Evolutionary conservation across 1,140 invertebrate genomes (phyloP).

Genomic region (Telenomus remus): DNA sequence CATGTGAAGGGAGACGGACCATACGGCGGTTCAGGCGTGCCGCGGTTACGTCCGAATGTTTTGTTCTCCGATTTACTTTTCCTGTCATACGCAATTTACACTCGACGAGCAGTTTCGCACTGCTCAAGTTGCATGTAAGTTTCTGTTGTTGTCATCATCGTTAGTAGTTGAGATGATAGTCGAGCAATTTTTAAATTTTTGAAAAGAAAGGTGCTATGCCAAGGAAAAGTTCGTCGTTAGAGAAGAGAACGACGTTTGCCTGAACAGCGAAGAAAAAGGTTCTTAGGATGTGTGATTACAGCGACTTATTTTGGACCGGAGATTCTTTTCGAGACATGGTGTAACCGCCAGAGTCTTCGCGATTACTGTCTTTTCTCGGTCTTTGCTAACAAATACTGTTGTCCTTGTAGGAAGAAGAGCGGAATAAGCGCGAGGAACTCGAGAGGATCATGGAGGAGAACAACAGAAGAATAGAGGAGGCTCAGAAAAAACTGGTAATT

Average conservation of each 20-base stretch:
- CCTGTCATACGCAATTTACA: slow-evolving; percentile 28
- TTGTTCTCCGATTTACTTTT: slow-evolving; percentile 40
- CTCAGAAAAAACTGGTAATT: slow-evolving; percentile 94
- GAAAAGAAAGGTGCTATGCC: slow-evolving; percentile 31
- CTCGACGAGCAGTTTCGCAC: slow-evolving; percentile 16
- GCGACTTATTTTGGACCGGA: slow-evolving; percentile 62
- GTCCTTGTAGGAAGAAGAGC: slow-evolving; percentile 92
- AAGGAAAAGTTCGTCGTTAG: slow-evolving; percentile 18
- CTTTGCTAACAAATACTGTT: slow-evolving; percentile 69
- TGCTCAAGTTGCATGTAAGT: slow-evolving; percentile 42
- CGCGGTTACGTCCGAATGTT: slow-evolving; percentile 17
- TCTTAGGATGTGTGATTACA: slow-evolving; percentile 68
- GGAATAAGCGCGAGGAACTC: slow-evolving; percentile 93
- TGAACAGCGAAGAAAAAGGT: slow-evolving; percentile 54
- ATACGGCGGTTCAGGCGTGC: slow-evolving; percentile 24
- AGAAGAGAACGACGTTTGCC: slow-evolving; percentile 46
- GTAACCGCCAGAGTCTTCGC: slow-evolving; percentile 68
- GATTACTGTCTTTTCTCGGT: slow-evolving; percentile 64
- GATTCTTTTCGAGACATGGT: slow-evolving; percentile 47
- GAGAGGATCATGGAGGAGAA: slow-evolving; percentile 98
- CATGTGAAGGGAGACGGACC: slow-evolving; percentile 35
- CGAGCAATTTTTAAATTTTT: no score
- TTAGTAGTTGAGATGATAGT: slow-evolving; percentile 43
- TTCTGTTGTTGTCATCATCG: slow-evolving; percentile 47
- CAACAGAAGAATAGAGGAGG: slow-evolving; percentile 97